Percentiles rank a stretch among this genome's conserved stretches.
Evolutionary conservation across 2,113 vertebrate genomes (phyloP).

Genomic region (Anser brachyrhynchus): DNA sequence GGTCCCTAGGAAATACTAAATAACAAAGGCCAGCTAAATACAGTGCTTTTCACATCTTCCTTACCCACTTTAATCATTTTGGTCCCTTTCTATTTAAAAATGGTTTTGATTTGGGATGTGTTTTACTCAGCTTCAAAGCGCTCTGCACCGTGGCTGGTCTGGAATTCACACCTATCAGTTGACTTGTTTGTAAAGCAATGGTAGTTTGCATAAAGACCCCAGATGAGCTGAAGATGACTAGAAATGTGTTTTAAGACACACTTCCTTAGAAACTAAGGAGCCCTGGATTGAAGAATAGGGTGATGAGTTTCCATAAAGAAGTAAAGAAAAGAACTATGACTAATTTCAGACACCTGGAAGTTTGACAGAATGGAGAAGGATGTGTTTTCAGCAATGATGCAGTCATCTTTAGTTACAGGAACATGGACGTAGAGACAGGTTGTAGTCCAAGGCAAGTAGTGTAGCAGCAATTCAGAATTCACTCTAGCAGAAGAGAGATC

Average conservation of each 20-base stretch:
- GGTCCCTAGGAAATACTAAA: slow-evolving; percentile 29
- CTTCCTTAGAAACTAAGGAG: neutral
- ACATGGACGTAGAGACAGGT: neutral
- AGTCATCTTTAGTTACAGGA: neutral
- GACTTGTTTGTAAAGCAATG: neutral
- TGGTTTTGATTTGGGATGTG: neutral
- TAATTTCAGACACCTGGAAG: neutral
- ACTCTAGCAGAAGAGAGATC: neutral
- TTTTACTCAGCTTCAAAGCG: slow-evolving; percentile 1
- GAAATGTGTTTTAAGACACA: neutral
- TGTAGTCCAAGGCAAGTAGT: neutral
- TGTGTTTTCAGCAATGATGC: neutral
- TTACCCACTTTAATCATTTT: neutral
- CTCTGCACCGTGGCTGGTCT: neutral
- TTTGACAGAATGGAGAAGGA: neutral
- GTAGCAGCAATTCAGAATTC: neutral
- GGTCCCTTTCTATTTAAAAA: neutral
- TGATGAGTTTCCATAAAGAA: neutral
- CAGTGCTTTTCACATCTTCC: slow-evolving; percentile 10
- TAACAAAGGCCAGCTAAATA: slow-evolving; percentile 20
- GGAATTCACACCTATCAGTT: neutral
- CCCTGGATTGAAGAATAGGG: neutral
- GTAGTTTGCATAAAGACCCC: neutral
- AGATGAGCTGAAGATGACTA: neutral
- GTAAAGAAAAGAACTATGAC: neutral